These are phyloP conservation scores for Syncerus caffer DNA, from an alignment of 2,797 vertebrate genomes.

Conservation along the genomic window DNA sequence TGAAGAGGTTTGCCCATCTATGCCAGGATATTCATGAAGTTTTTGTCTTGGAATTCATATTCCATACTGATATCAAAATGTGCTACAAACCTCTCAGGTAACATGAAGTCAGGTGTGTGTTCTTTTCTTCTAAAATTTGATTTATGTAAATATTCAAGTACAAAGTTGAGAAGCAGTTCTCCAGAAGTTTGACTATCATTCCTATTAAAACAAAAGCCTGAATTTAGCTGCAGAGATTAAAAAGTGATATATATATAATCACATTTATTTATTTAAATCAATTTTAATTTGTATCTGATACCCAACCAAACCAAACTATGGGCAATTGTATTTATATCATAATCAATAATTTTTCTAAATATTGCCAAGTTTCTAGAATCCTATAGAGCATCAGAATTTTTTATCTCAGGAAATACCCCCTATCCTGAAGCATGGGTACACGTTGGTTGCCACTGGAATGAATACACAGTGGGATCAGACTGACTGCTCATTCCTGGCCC, in stretches of 20 bases:
- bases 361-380: neutral
- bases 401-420: neutral
- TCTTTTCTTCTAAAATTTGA: too few relatives aligned
- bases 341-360: neutral
- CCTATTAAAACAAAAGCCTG: neutral
- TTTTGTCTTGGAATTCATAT: neutral
- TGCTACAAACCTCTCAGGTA: neutral
- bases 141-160: too few relatives aligned
- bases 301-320: neutral
- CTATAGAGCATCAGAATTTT: neutral
- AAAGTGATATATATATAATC: neutral
- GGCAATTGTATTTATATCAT: neutral
- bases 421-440: neutral
- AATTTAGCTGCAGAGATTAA: neutral
- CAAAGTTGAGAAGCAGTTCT: neutral
- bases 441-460: neutral
- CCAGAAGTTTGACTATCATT: neutral
- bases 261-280: neutral
- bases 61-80: neutral
- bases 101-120: neutral
- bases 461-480: too few relatives aligned
- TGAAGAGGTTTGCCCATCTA: neutral
- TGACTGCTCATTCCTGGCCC: neutral
- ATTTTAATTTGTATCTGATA: neutral
- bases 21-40: neutral